These are phyloP conservation scores for Coenonympha glycerion DNA, from an alignment of 2,888 invertebrate genomes.

Conservation along the genomic window DNA sequence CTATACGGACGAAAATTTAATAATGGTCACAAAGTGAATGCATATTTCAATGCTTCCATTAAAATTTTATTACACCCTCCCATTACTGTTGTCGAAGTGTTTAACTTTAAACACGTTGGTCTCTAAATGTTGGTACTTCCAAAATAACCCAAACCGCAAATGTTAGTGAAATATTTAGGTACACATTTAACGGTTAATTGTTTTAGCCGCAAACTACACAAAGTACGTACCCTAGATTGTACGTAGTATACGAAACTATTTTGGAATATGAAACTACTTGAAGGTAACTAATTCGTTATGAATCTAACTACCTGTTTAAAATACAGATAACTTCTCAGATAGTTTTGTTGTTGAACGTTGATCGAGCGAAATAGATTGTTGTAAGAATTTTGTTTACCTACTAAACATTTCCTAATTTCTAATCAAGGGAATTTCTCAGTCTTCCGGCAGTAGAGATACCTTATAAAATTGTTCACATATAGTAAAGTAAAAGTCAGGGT, in stretches of 20 bases:
- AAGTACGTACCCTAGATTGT: conserved; percentile 6
- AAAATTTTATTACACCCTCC: conserved; percentile 42
- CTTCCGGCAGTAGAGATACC: no score
- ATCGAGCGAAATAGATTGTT: neutral
- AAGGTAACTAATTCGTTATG: neutral
- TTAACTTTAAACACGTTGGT: conserved; percentile 19
- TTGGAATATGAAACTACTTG: neutral
- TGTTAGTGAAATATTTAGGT: conserved; percentile 23
- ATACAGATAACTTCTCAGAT: neutral
- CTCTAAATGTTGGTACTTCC: conserved; percentile 15
- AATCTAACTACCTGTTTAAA: neutral
- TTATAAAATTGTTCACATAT: no score
- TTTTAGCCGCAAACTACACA: conserved; percentile 22
- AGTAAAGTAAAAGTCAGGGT: no score
- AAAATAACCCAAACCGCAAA: conserved; percentile 12
- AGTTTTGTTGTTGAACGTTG: neutral
- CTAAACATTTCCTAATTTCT: no score
- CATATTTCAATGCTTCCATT: conserved; percentile 50
- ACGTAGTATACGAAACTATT: conserved; percentile 21
- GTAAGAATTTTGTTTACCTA: no score
- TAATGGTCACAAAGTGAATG: conserved; percentile 42
- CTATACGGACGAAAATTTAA: conserved; percentile 52
- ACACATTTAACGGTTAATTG: conserved; percentile 23
- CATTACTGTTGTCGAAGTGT: conserved; percentile 23
- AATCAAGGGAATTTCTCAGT: no score